Evolutionary conservation across 2,113 vertebrate genomes (phyloP).

Genomic region (Acanthisitta chloris): DNA sequence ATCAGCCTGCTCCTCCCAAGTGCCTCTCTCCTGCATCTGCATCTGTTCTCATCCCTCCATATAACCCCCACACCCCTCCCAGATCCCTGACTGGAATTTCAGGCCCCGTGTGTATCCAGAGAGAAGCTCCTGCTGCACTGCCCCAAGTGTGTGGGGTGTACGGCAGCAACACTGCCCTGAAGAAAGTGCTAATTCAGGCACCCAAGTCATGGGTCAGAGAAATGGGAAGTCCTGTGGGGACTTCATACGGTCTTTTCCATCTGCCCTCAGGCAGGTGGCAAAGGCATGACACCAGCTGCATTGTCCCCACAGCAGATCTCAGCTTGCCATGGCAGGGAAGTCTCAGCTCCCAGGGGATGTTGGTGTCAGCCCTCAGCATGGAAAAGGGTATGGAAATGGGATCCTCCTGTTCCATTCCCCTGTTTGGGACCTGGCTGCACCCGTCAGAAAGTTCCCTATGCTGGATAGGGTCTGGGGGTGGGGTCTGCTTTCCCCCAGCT

Average conservation of each 20-base stretch:
- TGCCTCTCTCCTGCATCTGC: not conserved
- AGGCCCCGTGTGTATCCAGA: not conserved
- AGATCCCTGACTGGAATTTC: not conserved
- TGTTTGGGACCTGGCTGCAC: not conserved
- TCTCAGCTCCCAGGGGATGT: not conserved
- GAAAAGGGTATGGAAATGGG: not conserved
- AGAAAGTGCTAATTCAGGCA: not conserved
- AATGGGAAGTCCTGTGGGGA: not conserved
- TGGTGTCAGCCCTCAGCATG: not conserved
- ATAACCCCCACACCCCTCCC: not conserved
- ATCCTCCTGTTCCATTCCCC: not conserved
- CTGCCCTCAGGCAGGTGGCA: not conserved
- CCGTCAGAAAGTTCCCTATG: not conserved
- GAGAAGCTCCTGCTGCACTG: not conserved
- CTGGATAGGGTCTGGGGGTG: not conserved
- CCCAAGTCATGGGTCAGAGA: not conserved
- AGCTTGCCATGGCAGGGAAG: not conserved
- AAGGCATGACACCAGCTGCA: not conserved
- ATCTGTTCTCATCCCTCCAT: not conserved
- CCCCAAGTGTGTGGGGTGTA: fast-evolving
- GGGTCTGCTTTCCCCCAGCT: conserved; percentile 23
- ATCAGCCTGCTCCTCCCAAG: not conserved
- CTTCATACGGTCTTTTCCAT: not conserved
- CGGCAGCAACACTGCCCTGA: fast-evolving
- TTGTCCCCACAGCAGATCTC: not conserved